phyloP scores from a whole-genome alignment of 2,888 invertebrate genomes.

The Leucophenga maculata region DNA sequence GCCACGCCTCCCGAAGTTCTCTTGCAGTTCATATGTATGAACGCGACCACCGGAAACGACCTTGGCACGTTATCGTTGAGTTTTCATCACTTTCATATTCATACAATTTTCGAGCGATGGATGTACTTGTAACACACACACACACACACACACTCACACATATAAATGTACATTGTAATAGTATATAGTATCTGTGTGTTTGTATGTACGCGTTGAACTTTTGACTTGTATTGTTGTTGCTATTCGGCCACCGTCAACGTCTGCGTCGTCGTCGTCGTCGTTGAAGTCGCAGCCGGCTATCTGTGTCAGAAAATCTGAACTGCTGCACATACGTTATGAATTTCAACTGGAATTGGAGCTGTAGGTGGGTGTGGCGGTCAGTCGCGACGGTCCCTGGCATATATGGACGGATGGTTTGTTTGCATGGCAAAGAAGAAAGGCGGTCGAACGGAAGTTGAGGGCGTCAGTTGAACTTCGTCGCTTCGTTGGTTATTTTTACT shows the following conservation, averaged over 20 bases:
- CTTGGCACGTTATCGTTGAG: slow-evolving; percentile 66
- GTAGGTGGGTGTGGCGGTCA: background rate
- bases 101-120: slow-evolving; percentile 57
- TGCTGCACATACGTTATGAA: slow-evolving; percentile 57
- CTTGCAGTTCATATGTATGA: slow-evolving; percentile 11
- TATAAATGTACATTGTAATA: slow-evolving; percentile 15
- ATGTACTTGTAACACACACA: slow-evolving; percentile 9
- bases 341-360: slow-evolving; percentile 33
- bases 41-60: slow-evolving; percentile 54
- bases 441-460: slow-evolving; percentile 1
- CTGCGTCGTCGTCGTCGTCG: background rate
- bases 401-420: too few relatives aligned
- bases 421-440: too few relatives aligned
- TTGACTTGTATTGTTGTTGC: slow-evolving; percentile 35
- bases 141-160: slow-evolving; percentile 31
- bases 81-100: slow-evolving; percentile 66
- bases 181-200: background rate
- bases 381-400: too few relatives aligned
- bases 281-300: slow-evolving; percentile 42
- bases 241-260: background rate
- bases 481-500: slow-evolving; percentile 44
- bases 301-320: slow-evolving; percentile 62
- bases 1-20: background rate
- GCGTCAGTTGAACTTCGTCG: slow-evolving; percentile 2
- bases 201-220: slow-evolving; percentile 15